A percentile compares a stretch with the other conserved stretches of the same genome.
These are phyloP conservation scores for Antidorcas marsupialis DNA, from an alignment of 2,113 vertebrate genomes.

Conservation along the genomic window DNA sequence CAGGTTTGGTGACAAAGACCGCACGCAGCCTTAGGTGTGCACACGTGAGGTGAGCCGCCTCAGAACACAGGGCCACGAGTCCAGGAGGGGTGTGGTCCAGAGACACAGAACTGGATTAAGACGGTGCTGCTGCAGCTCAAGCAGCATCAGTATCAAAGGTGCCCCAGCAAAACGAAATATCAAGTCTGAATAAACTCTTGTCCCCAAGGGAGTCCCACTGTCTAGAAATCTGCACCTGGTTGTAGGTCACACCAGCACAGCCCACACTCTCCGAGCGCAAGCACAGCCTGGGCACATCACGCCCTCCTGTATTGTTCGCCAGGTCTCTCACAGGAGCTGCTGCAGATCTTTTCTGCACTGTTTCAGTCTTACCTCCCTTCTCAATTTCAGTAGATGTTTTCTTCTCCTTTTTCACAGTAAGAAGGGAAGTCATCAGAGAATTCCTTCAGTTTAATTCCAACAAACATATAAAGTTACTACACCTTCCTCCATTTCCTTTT, in stretches of 20 bases:
- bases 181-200: neutral
- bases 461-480: neutral
- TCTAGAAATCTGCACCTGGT: neutral
- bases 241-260: neutral
- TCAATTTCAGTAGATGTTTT: neutral
- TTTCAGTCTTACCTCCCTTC: neutral
- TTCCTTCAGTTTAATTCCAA: neutral
- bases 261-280: neutral
- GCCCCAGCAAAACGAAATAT: neutral
- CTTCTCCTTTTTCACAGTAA: neutral
- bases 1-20: neutral
- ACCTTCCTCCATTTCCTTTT: neutral
- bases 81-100: neutral
- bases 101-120: neutral
- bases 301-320: neutral
- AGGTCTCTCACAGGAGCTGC: neutral
- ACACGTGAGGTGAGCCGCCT: rapidly evolving
- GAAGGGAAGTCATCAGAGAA: neutral
- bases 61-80: neutral
- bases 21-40: neutral
- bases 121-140: rapidly evolving
- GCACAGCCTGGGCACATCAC: rapidly evolving
- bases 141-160: neutral
- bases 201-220: neutral
- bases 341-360: neutral